A percentile compares a stretch with the other conserved stretches of the same genome.
These are phyloP conservation scores for Rousettus madagascariensis DNA, from an alignment of 2,797 vertebrate genomes.

Conservation along the genomic window DNA sequence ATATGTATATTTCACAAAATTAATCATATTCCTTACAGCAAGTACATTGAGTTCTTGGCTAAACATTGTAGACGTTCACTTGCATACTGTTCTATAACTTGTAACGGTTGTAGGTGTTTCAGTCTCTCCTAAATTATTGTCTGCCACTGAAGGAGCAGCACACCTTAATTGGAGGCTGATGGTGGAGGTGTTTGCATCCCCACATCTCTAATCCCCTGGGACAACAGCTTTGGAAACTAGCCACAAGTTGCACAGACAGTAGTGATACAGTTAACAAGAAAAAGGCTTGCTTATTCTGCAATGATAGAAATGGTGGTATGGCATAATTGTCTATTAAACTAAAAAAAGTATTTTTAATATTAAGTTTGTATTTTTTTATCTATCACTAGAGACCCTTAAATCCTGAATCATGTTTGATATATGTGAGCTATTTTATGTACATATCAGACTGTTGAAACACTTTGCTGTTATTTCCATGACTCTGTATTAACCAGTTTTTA, in stretches of 20 bases:
- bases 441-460: background rate
- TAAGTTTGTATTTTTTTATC: background rate
- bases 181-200: background rate
- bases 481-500: background rate
- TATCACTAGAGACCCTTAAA: slow-evolving; percentile 44
- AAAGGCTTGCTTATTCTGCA: background rate
- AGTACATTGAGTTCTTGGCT: background rate
- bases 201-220: background rate
- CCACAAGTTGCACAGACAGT: background rate
- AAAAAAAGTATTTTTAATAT: background rate
- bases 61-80: background rate
- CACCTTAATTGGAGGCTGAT: background rate
- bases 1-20: background rate
- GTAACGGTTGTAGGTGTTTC: background rate
- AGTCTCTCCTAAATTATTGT: background rate
- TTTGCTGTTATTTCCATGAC: background rate
- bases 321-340: background rate
- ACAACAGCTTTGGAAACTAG: background rate
- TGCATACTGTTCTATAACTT: background rate
- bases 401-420: background rate
- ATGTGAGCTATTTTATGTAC: background rate
- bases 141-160: background rate
- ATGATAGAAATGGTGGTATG: background rate
- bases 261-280: background rate
- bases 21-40: background rate